Conservation (phyloP, 2,113 vertebrate genomes). For the Phaethon lepturus region DNA sequence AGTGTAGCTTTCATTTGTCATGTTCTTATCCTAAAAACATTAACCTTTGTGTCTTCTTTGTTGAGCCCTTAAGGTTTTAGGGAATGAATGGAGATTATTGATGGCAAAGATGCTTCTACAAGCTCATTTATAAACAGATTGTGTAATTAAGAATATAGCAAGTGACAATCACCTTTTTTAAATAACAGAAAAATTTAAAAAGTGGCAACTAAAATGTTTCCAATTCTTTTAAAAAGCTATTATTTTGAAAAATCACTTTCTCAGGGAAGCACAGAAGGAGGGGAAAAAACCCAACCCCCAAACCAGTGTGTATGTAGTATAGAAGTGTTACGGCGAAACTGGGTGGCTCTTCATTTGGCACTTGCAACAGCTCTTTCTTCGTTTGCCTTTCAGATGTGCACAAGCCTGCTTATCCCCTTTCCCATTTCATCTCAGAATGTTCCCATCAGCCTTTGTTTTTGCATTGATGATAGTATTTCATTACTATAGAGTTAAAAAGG, state of each 20-base stretch:
- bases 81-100: not conserved
- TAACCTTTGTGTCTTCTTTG: not conserved
- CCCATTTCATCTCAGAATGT: not conserved
- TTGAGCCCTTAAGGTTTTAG: not conserved
- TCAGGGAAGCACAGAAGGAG: not conserved
- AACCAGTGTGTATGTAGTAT: rapidly evolving
- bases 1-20: not conserved
- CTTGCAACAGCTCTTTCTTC: not conserved
- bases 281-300: no score
- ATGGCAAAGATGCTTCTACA: not conserved
- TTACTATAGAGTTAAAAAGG: not conserved
- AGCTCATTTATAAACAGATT: not conserved
- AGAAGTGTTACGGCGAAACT: not conserved
- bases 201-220: not conserved
- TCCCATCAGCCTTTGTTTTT: not conserved
- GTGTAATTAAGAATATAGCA: not conserved
- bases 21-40: not conserved
- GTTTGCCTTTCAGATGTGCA: not conserved
- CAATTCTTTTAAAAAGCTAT: not conserved
- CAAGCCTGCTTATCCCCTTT: not conserved
- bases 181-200: not conserved
- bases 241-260: not conserved
- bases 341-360: not conserved
- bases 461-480: not conserved
- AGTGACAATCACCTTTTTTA: not conserved